Evolutionary conservation across 2,888 invertebrate genomes (phyloP).

Genomic region (Lithophane ornitopus): DNA sequence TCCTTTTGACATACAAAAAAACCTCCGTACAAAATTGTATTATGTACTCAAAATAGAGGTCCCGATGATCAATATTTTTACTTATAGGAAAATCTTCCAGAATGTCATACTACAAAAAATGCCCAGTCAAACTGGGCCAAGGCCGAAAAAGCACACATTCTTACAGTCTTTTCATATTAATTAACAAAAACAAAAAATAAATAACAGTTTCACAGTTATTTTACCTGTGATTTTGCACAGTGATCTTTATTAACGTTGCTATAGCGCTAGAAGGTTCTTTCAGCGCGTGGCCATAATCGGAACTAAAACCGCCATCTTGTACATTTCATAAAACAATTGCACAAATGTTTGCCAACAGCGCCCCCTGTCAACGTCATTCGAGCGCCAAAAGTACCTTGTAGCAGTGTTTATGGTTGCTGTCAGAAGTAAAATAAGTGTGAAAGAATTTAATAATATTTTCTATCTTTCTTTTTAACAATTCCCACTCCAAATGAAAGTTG

Average conservation of each 20-base stretch:
- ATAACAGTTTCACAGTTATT: background rate
- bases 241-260: background rate
- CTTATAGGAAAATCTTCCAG: background rate
- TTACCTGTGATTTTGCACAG: background rate
- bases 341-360: background rate
- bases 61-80: slow-evolving; percentile 2
- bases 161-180: slow-evolving; percentile 40
- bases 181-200: background rate
- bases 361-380: background rate
- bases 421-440: background rate
- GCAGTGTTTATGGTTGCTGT: background rate
- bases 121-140: slow-evolving; percentile 41
- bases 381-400: background rate
- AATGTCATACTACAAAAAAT: slow-evolving; percentile 18
- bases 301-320: background rate
- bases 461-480: background rate
- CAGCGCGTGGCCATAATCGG: background rate
- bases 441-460: background rate
- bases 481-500: slow-evolving; percentile 13
- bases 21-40: slow-evolving; percentile 25
- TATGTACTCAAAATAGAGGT: slow-evolving; percentile 18
- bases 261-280: background rate
- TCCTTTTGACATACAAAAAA: background rate
- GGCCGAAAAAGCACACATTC: slow-evolving; percentile 33
- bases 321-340: background rate